These are phyloP conservation scores for Miniopterus natalensis DNA, from an alignment of 2,113 vertebrate genomes.

Conservation along the genomic window DNA sequence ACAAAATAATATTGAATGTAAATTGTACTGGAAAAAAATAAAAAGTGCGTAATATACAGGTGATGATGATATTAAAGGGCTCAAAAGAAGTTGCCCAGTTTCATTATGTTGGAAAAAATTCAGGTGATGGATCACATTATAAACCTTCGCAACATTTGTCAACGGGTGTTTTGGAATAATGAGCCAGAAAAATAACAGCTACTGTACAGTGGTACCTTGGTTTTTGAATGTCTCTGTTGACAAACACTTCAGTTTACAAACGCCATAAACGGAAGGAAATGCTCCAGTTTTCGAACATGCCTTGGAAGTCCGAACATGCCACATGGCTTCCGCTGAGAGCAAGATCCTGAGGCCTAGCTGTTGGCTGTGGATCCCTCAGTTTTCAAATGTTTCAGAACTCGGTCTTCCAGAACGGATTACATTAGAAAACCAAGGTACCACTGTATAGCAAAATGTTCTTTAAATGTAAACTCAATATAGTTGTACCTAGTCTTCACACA, in stretches of 20 bases:
- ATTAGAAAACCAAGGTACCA: too few species aligned
- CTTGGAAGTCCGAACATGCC: too few species aligned
- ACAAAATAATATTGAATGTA: neutral
- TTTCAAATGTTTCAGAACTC: too few species aligned
- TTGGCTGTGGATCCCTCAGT: too few species aligned
- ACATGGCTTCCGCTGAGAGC: too few species aligned
- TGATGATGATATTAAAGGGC: neutral
- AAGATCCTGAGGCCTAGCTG: too few species aligned
- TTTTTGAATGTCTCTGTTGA: too few species aligned
- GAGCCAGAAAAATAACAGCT: conserved; percentile 30
- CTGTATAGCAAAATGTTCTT: conserved; percentile 3
- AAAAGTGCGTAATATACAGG: neutral
- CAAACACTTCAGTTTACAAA: too few species aligned
- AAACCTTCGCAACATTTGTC: neutral
- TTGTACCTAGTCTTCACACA: neutral
- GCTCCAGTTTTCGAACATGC: too few species aligned
- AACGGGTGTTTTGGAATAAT: neutral
- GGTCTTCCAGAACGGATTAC: too few species aligned
- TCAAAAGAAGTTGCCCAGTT: neutral
- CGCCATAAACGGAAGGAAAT: too few species aligned
- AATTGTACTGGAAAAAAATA: neutral
- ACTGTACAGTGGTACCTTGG: too few species aligned
- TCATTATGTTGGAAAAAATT: neutral
- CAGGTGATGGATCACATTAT: neutral
- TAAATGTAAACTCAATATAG: neutral